A percentile compares a stretch with the other conserved stretches of the same genome.
Evolutionary conservation across 2,888 invertebrate species (phyloP).

Genomic region (Heteromurus nitidus): DNA sequence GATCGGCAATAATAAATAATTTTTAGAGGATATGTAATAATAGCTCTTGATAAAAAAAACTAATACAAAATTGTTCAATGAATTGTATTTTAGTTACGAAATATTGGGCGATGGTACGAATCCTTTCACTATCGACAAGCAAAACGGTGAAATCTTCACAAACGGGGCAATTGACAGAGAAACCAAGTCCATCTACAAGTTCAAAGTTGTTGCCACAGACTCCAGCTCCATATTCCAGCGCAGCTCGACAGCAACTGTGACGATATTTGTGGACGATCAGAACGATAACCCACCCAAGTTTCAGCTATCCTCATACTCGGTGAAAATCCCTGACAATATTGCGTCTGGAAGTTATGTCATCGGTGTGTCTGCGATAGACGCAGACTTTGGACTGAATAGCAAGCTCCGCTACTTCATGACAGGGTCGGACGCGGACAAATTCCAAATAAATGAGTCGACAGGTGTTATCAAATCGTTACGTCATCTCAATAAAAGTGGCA

Average conservation of each 20-base stretch:
- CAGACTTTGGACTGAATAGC: slow-evolving; percentile 89
- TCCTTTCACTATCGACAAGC: slow-evolving; percentile 86
- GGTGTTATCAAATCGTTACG: slow-evolving; percentile 90
- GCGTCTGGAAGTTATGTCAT: slow-evolving; percentile 89
- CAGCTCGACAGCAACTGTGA: slow-evolving; percentile 86
- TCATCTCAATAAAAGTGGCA: slow-evolving; percentile 78
- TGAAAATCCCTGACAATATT: slow-evolving; percentile 90
- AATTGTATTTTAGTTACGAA: slow-evolving; percentile 80
- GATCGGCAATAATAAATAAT: neutral
- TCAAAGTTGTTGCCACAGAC: slow-evolving; percentile 91
- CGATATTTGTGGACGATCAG: slow-evolving; percentile 89
- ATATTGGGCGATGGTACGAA: slow-evolving; percentile 88
- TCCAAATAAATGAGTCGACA: slow-evolving; percentile 85
- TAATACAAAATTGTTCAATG: neutral
- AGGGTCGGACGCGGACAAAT: slow-evolving; percentile 86
- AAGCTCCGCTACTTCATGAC: slow-evolving; percentile 90
- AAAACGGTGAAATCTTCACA: slow-evolving; percentile 87
- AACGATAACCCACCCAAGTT: slow-evolving; percentile 93
- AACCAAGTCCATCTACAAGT: slow-evolving; percentile 84
- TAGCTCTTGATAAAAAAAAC: neutral
- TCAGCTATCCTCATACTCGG: slow-evolving; percentile 83
- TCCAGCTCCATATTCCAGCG: slow-evolving; percentile 89
- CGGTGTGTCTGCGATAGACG: slow-evolving; percentile 89
- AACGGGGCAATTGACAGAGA: slow-evolving; percentile 86
- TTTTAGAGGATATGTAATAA: too few species aligned